Conservation (phyloP, 2,797 vertebrate genomes). For the Amblyraja radiata region DNA sequence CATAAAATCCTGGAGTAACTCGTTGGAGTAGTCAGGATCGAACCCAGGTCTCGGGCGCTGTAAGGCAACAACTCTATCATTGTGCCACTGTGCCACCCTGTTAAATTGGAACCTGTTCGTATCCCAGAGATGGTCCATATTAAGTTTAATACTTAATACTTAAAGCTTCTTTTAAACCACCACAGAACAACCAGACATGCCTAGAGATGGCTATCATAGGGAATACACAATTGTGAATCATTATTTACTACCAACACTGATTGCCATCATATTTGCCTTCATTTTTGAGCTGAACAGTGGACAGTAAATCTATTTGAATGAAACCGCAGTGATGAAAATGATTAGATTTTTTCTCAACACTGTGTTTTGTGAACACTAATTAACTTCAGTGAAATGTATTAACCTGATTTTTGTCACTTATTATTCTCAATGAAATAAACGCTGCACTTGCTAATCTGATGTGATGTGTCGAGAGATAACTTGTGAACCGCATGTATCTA, state of each 20-base stretch:
- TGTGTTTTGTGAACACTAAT: conserved; percentile 38
- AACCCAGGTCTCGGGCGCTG: no score
- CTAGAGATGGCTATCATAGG: neutral
- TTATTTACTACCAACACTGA: neutral
- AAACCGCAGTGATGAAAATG: neutral
- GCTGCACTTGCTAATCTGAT: conserved; percentile 43
- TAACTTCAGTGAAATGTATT: conserved; percentile 32
- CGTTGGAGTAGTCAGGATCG: no score
- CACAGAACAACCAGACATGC: neutral
- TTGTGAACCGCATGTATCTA: conserved; percentile 43
- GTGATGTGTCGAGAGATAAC: neutral
- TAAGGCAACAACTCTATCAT: no score
- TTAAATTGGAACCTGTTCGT: no score
- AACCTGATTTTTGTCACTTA: conserved; percentile 36
- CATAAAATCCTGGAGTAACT: no score
- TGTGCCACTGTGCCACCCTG: no score
- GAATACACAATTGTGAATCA: neutral
- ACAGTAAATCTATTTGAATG: neutral
- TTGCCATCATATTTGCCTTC: conserved; percentile 4
- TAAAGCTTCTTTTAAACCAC: neutral
- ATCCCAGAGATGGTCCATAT: no score
- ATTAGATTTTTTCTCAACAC: neutral
- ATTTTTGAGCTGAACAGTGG: neutral
- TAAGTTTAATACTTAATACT: neutral
- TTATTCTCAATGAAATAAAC: conserved; percentile 28